These are phyloP conservation scores for Epinotia brunnichana DNA, from an alignment of 2,888 invertebrate species.

Conservation along the genomic window DNA sequence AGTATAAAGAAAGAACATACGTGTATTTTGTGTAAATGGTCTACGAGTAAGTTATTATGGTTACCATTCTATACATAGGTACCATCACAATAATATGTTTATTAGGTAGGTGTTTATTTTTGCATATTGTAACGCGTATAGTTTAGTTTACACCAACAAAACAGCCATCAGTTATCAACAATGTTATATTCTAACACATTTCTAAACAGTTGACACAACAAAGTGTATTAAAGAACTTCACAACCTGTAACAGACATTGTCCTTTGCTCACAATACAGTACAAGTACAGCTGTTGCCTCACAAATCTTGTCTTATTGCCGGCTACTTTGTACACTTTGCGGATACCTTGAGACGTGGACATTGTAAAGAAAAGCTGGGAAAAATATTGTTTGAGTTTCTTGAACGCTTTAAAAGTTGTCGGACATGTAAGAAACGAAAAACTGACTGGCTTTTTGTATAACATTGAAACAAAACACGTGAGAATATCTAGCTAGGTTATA, in stretches of 20 bases:
- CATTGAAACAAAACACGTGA: background rate
- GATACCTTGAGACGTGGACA: constrained; percentile 41
- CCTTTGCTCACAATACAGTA: constrained; percentile 21
- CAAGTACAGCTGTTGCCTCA: constrained; percentile 37
- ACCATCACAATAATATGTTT: background rate
- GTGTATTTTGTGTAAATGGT: background rate
- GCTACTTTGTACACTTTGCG: constrained; percentile 41
- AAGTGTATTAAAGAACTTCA: constrained; percentile 29
- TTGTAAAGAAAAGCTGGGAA: constrained; percentile 38
- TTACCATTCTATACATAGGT: background rate
- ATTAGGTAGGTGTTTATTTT: no score
- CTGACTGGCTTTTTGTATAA: constrained; percentile 2
- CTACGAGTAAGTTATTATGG: background rate
- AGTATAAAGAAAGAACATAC: background rate
- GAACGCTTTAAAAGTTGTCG: constrained; percentile 28
- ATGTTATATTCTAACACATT: background rate
- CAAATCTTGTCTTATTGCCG: constrained; percentile 38
- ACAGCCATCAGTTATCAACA: background rate
- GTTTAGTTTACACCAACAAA: background rate
- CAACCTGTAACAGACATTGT: constrained; percentile 36
- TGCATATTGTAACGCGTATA: no score
- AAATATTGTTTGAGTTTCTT: constrained; percentile 41
- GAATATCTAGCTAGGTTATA: background rate
- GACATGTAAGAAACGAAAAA: constrained; percentile 28
- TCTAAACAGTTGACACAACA: constrained; percentile 13